These are phyloP conservation scores for Pandion haliaetus DNA, from an alignment of 2,113 vertebrate genomes.

Conservation along the genomic window DNA sequence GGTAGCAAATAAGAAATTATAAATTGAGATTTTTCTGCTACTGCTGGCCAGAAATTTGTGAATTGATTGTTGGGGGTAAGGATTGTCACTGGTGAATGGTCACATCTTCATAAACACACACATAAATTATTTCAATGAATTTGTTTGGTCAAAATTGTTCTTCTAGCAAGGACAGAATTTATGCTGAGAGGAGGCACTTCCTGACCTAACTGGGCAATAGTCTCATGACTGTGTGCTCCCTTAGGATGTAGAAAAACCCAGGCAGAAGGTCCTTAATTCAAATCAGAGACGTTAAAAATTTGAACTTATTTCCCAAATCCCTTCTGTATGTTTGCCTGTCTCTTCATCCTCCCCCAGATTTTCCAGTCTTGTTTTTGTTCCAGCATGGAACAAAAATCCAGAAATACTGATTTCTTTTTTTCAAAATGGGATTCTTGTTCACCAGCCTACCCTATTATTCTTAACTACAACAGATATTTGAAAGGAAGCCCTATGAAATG, in stretches of 20 bases:
- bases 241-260: background rate
- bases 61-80: background rate
- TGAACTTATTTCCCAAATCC: background rate
- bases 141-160: background rate
- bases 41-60: background rate
- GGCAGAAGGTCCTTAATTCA: background rate
- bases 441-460: background rate
- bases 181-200: background rate
- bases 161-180: background rate
- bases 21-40: background rate
- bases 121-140: background rate
- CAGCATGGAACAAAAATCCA: background rate
- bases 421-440: background rate
- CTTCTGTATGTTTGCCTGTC: background rate
- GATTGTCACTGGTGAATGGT: background rate
- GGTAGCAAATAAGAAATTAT: background rate
- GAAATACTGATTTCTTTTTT: background rate
- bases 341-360: background rate
- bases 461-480: background rate
- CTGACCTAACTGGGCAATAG: background rate
- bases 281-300: background rate
- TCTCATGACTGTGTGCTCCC: background rate
- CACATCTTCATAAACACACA: background rate
- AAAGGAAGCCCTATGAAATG: background rate
- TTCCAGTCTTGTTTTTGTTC: background rate